A percentile compares a stretch with the other conserved stretches of the same genome.
These are phyloP conservation scores for Bradysia coprophila DNA, from an alignment of 1,140 invertebrate species.

Conservation along the genomic window DNA sequence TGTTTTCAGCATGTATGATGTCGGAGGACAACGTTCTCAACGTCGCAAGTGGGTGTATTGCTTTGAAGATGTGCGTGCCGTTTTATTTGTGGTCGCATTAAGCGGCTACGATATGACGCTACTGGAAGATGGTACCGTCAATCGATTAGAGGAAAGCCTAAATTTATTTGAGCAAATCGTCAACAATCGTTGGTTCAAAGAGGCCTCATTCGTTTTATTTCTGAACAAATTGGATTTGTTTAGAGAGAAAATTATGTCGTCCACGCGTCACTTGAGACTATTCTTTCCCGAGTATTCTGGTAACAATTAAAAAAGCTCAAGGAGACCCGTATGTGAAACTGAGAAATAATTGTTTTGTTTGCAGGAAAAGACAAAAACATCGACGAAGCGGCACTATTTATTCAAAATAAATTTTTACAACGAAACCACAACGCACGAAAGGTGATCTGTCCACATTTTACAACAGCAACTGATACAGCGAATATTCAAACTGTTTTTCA, in stretches of 20 bases:
- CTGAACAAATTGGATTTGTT: slow-evolving; percentile 54
- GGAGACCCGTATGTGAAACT: too few species aligned
- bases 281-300: slow-evolving; percentile 40
- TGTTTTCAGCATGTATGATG: slow-evolving; percentile 43
- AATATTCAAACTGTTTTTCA: slow-evolving; percentile 40
- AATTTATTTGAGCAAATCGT: slow-evolving; percentile 42
- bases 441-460: slow-evolving; percentile 42
- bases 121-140: slow-evolving; percentile 40
- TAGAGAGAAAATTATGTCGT: slow-evolving; percentile 42
- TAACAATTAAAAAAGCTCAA: too few species aligned
- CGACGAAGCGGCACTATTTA: slow-evolving; percentile 38
- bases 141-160: slow-evolving; percentile 43
- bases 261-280: slow-evolving; percentile 33
- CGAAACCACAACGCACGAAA: slow-evolving; percentile 34
- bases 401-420: slow-evolving; percentile 39
- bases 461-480: slow-evolving; percentile 42
- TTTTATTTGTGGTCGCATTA: slow-evolving; percentile 43
- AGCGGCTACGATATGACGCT: slow-evolving; percentile 49
- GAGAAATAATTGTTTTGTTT: too few species aligned
- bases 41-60: slow-evolving; percentile 59
- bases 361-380: slow-evolving; percentile 42
- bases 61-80: slow-evolving; percentile 44
- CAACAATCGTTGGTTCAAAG: slow-evolving; percentile 41
- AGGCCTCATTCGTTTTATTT: slow-evolving; percentile 45
- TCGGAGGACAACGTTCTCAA: slow-evolving; percentile 52